phyloP scores from a whole-genome alignment of 2,797 vertebrate genomes.

The Artibeus jamaicensis region DNA sequence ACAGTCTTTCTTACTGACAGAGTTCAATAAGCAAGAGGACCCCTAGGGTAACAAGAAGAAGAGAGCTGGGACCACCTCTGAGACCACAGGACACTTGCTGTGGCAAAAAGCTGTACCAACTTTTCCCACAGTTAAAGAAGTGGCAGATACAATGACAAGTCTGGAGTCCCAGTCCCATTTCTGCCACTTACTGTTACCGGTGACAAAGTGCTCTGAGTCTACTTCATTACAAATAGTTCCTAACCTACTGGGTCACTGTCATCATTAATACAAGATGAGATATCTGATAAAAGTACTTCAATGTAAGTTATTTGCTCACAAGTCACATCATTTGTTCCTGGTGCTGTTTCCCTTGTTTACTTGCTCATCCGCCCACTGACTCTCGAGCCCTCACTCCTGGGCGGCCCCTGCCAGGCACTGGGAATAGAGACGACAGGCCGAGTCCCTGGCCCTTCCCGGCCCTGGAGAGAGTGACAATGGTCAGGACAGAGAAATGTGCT shows the following conservation, averaged over 20 bases:
- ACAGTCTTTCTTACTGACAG: neutral
- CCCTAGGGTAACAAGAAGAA: neutral
- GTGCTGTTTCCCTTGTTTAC: no score
- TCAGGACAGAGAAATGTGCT: no score
- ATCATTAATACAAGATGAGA: neutral
- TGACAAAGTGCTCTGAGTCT: neutral
- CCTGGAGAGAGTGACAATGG: neutral
- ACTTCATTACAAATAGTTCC: neutral
- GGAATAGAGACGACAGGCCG: neutral
- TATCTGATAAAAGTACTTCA: neutral
- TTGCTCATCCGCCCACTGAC: neutral
- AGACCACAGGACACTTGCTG: neutral
- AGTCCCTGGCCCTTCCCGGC: neutral
- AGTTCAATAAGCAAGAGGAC: neutral
- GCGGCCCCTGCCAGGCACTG: neutral
- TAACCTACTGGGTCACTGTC: neutral
- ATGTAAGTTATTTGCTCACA: neutral
- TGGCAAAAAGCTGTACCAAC: neutral
- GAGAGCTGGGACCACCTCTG: neutral
- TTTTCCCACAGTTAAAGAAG: neutral
- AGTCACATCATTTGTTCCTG: neutral
- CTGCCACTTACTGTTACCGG: neutral
- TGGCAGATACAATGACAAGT: neutral
- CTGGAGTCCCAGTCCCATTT: neutral
- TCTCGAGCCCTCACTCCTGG: neutral